These are phyloP conservation scores for Pachyrhynchus sulphureomaculatus DNA, from an alignment of 1,140 invertebrate genomes.

Conservation along the genomic window DNA sequence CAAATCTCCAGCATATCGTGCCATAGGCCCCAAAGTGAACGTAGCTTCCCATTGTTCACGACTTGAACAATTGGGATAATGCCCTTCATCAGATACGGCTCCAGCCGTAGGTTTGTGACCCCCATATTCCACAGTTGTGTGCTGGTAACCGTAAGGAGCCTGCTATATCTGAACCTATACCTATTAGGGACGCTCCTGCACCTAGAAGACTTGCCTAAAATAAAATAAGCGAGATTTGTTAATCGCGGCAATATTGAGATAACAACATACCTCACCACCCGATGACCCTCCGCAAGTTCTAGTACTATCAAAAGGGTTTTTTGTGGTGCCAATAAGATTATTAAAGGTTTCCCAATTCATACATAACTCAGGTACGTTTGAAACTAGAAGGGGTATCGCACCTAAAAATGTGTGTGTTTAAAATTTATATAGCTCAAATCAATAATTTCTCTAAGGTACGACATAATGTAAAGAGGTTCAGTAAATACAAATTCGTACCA, in stretches of 20 bases:
- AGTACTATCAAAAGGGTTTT: slow-evolving; percentile 84
- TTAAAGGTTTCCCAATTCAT: slow-evolving; percentile 90
- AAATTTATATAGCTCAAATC: no score
- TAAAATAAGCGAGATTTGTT: no score
- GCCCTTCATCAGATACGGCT: slow-evolving; percentile 58
- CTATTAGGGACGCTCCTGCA: slow-evolving; percentile 74
- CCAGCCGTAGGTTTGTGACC: slow-evolving; percentile 78
- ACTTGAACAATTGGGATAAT: slow-evolving; percentile 36
- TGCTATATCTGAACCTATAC: slow-evolving; percentile 81
- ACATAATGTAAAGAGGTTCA: no score
- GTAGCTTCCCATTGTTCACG: slow-evolving; percentile 43
- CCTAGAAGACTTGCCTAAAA: slow-evolving; percentile 64
- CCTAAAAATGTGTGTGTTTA: slow-evolving; percentile 55
- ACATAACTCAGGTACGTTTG: slow-evolving; percentile 90
- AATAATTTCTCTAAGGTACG: neutral
- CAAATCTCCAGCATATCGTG: slow-evolving; percentile 73
- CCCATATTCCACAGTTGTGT: slow-evolving; percentile 83
- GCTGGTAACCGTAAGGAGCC: slow-evolving; percentile 83
- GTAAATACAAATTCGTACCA: no score
- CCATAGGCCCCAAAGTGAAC: slow-evolving; percentile 77
- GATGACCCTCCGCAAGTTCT: slow-evolving; percentile 76
- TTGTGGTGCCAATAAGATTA: slow-evolving; percentile 80
- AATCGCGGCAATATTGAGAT: no score
- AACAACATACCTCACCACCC: slow-evolving; percentile 65
- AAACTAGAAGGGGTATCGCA: slow-evolving; percentile 84